Conservation (phyloP, 2,113 vertebrate genomes). For the Andinoacara biseriatus region DNA sequence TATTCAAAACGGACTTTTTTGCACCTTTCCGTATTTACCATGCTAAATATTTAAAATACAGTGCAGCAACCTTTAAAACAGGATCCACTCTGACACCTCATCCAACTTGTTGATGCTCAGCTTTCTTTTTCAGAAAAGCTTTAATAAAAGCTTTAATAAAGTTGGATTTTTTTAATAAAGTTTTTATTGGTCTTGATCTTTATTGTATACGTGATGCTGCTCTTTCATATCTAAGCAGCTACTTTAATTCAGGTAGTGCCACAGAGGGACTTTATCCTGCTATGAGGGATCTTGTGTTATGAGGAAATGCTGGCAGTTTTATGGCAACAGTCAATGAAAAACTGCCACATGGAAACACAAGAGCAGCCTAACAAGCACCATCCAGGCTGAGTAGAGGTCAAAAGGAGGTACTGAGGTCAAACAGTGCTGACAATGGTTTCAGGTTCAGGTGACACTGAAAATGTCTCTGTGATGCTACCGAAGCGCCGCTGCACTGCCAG, state of each 20-base stretch:
- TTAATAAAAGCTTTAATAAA: background rate
- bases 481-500: too few species aligned
- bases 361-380: too few species aligned
- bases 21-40: slow-evolving; percentile 53
- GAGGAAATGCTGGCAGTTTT: background rate
- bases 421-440: too few species aligned
- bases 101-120: slow-evolving; percentile 33
- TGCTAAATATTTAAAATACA: slow-evolving; percentile 51
- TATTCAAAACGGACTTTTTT: slow-evolving; percentile 52
- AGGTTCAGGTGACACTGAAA: too few species aligned
- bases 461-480: too few species aligned
- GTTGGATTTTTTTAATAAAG: background rate
- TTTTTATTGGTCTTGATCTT: background rate
- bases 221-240: background rate
- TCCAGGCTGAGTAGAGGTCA: too few species aligned
- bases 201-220: background rate
- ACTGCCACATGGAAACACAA: background rate
- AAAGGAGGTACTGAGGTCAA: too few species aligned
- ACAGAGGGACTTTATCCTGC: background rate
- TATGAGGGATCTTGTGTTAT: background rate
- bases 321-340: background rate
- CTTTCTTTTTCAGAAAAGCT: background rate
- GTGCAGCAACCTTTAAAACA: background rate
- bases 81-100: slow-evolving; percentile 9
- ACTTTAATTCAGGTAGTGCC: background rate